A percentile compares a stretch with the other conserved stretches of the same genome.
These are phyloP conservation scores for Sphaerophoria rueppellii DNA, from an alignment of 2,888 invertebrate genomes.

Conservation along the genomic window DNA sequence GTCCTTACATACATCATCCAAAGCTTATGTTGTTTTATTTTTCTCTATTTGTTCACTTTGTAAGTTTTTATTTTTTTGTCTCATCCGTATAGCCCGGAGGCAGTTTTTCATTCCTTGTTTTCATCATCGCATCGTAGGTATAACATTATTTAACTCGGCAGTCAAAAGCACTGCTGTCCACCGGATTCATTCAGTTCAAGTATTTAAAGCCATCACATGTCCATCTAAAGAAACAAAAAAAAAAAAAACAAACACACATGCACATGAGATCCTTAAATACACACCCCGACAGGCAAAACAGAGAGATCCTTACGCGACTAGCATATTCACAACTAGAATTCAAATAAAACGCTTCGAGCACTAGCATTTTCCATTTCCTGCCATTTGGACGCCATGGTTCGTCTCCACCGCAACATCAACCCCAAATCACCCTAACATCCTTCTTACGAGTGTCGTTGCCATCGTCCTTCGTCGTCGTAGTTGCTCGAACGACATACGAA, in stretches of 20 bases:
- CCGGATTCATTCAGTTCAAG: slow-evolving; percentile 49
- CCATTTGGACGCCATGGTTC: slow-evolving; percentile 13
- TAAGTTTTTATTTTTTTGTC: slow-evolving; percentile 21
- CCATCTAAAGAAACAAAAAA: slow-evolving; percentile 25
- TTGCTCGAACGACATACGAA: slow-evolving; percentile 24
- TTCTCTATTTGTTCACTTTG: slow-evolving; percentile 29
- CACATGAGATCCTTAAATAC: neutral
- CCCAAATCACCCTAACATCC: slow-evolving; percentile 48
- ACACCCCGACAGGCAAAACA: neutral
- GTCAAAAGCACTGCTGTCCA: slow-evolving; percentile 54
- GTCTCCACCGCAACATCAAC: slow-evolving; percentile 38
- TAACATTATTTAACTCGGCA: slow-evolving; percentile 41
- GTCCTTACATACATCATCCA: slow-evolving; percentile 14
- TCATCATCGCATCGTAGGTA: neutral
- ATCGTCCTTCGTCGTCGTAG: too few species aligned
- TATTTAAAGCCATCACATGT: slow-evolving; percentile 61
- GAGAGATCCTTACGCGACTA: slow-evolving; percentile 9
- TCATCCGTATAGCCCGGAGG: neutral
- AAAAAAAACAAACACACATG: slow-evolving; percentile 5
- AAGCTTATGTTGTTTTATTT: slow-evolving; percentile 7
- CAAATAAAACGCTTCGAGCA: slow-evolving; percentile 65
- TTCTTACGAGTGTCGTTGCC: neutral
- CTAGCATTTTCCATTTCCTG: slow-evolving; percentile 65
- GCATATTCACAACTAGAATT: slow-evolving; percentile 14
- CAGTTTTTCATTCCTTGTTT: slow-evolving; percentile 24